Conservation (phyloP, 2,888 invertebrate species). For the Diplolepis rosae region DNA sequence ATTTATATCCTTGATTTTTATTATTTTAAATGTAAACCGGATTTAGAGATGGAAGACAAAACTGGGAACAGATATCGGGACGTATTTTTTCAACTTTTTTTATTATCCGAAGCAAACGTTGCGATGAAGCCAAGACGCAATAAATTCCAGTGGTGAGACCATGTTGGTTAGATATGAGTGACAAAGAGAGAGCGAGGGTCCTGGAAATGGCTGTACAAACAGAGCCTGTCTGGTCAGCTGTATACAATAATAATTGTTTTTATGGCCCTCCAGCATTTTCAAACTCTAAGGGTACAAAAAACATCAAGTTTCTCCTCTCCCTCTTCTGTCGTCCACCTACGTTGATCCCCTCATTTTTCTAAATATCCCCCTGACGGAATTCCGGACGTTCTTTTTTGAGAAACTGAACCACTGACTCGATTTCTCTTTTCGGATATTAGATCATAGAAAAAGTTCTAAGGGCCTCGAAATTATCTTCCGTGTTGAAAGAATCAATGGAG, state of each 20-base stretch:
- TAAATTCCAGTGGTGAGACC: slow-evolving; percentile 19
- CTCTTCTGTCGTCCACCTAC: neutral
- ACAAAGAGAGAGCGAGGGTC: slow-evolving; percentile 25
- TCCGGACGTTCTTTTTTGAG: neutral
- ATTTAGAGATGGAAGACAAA: neutral
- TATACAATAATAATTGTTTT: slow-evolving; percentile 31
- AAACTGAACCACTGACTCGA: slow-evolving; percentile 17
- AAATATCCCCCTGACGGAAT: neutral
- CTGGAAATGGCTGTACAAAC: slow-evolving; percentile 21
- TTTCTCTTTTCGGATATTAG: neutral
- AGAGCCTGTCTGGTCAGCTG: slow-evolving; percentile 27
- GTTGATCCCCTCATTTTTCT: neutral
- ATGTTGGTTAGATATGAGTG: slow-evolving; percentile 29
- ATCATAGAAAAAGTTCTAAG: neutral
- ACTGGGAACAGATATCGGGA: neutral
- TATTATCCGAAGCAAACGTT: slow-evolving; percentile 19
- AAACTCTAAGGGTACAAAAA: slow-evolving; percentile 18
- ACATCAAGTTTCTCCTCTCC: neutral
- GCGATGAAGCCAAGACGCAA: slow-evolving; percentile 20
- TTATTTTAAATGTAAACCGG: neutral
- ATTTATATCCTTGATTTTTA: neutral
- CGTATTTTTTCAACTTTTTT: neutral
- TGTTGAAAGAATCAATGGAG: too few relatives aligned
- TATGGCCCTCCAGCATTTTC: slow-evolving; percentile 11
- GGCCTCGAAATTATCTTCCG: too few relatives aligned